These are phyloP conservation scores for Gopherus flavomarginatus DNA, from an alignment of 2,113 vertebrate genomes.

Conservation along the genomic window DNA sequence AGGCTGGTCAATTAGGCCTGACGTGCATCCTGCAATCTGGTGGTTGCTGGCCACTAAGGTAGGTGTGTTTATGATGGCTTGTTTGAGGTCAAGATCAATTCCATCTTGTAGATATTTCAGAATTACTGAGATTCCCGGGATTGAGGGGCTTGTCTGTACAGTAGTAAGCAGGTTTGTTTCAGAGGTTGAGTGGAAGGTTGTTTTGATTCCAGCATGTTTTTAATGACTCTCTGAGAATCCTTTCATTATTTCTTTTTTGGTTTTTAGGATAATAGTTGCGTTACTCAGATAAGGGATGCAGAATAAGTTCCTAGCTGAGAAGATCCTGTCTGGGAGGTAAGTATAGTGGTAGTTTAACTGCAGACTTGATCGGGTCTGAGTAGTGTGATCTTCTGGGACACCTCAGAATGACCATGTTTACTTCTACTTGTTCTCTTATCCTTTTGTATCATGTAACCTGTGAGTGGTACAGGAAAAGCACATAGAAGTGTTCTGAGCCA, in stretches of 20 bases:
- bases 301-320: neutral
- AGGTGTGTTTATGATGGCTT: neutral
- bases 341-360: neutral
- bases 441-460: neutral
- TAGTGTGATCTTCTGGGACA: neutral
- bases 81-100: rapidly evolving
- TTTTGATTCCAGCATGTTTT: neutral
- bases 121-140: neutral
- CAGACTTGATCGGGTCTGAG: neutral
- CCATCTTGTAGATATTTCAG: neutral
- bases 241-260: neutral
- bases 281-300: neutral
- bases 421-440: rapidly evolving
- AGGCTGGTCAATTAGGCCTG: neutral
- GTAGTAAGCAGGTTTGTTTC: neutral
- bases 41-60: neutral
- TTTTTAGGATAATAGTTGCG: neutral
- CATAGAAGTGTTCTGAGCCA: neutral
- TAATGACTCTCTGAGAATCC: neutral
- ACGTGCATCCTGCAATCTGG: neutral
- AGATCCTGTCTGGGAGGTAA: neutral
- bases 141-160: neutral
- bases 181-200: neutral
- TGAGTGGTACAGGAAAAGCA: neutral
- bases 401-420: neutral